Evolutionary conservation across 2,888 invertebrate species (phyloP), one percentile per base, ranked within the genome.

Genomic region (Allolobophora icterica): DNA sequence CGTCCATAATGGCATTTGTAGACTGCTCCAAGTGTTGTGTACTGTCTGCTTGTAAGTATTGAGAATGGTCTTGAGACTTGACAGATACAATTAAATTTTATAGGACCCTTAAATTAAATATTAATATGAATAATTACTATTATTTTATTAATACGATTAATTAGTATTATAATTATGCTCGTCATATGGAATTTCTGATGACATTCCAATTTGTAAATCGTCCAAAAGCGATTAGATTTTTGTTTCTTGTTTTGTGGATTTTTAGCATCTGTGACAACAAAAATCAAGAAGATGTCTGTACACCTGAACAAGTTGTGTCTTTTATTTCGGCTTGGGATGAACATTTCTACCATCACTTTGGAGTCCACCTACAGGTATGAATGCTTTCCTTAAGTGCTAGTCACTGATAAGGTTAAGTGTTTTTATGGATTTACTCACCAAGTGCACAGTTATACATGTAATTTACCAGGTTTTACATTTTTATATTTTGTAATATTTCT

Each of bases 271-370:
- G 71, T 71, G 71, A n/a, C 71, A 71, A 71, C 8, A n/a, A 71
- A n/a, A 71, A 71, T n/a, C 71, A 71, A 71, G 71, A 71, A n/a
- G 71, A 71, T 71, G 71, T 71, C 71, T 71, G 71, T 71, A 71
- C 71, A 71, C n/a, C 71, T 8, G 71, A 71, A 8, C 71, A 71
- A n/a, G 71, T 71, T n/a, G 71, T 71, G 71, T 71, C 71, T 71
- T 71, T 71, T 71, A 71, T 71, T 71, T 71, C 71, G 0, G 71
- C 71, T n/a, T 71, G 71, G 71, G 71, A 71, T 71, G 71, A 71
- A 71, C 71, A 71, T n/a, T 71, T 71, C 71, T 71, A n/a, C 71
- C 71, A 71, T 71, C 71, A 71, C 71, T 71, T 71, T 71, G 71
- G 71, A 71, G 71, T 71, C 13, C 71, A n/a, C n/a, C n/a, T 71